Conservation (phyloP, 2,113 vertebrate species). For the Ibidorhyncha struthersii region DNA sequence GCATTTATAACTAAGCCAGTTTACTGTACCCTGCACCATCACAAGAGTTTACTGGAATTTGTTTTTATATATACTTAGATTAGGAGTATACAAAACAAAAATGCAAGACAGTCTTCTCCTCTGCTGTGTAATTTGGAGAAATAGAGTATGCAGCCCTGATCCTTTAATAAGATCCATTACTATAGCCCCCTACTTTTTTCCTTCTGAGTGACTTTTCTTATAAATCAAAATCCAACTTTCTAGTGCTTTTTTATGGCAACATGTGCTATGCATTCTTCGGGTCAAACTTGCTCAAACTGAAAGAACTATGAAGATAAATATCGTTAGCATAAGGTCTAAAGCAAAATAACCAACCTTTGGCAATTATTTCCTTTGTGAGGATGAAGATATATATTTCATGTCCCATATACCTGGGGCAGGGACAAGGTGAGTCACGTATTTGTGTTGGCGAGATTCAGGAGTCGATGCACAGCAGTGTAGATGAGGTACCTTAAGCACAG, state of each 20-base stretch:
- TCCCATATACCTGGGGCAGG: background rate
- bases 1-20: background rate
- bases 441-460: background rate
- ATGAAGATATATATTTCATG: background rate
- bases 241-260: background rate
- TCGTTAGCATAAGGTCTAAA: background rate
- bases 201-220: background rate
- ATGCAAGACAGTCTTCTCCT: background rate
- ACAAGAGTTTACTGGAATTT: background rate
- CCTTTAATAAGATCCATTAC: background rate
- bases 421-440: background rate
- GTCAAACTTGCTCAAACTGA: background rate
- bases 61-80: background rate
- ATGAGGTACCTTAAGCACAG: background rate
- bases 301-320: background rate
- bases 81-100: background rate
- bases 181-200: background rate
- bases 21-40: background rate
- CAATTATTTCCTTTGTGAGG: background rate
- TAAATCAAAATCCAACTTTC: background rate
- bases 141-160: background rate
- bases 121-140: background rate
- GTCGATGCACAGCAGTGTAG: background rate
- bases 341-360: background rate
- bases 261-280: background rate